Evolutionary conservation across 2,113 vertebrate species (phyloP), one percentile per base, ranked within the genome.

Genomic region (Brachirus orientalis): DNA sequence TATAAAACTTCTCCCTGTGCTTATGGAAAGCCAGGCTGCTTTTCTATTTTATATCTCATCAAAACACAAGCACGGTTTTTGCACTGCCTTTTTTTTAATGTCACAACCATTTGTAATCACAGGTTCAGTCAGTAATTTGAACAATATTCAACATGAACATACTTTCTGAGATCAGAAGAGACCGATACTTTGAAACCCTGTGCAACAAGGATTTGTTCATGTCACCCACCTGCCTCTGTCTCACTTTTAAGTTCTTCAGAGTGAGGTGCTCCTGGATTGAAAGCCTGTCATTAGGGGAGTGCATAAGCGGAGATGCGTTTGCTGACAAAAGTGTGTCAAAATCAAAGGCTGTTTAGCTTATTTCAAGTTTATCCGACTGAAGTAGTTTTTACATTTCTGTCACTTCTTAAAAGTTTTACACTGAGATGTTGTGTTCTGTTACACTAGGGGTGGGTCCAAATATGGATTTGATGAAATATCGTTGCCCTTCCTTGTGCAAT

Each of bases 171-270:
- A 71, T 52, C 46, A 47, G 20, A 72, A 69, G 12, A 55, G 63
- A 73, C 47, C 1, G 18, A 14, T 51, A 62, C 58, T 57, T 77
- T 47, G 19, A 44, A n/a, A 62, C 63, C 61, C 28, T 28, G 28
- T 28, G 28, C 28, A 6, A 28, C 28, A 28, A 28, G 28, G 28
- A 28, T 28, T 61, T 45, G 41, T 47, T 59, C 37, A 51, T 69
- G 66, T 60, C 76, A 54, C 66, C 57, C 73, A 16, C 20, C 68
- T 73, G 76, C 79, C 73, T 76, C 60, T 54, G 16, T 68, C 70
- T 80, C 61, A 20, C 61, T 71, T 78, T 74, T 60, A 55, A 38
- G 54, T 40, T 41, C n/a, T 47, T 60, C 57, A 67, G 60, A 63
- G 58, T 43, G 59, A 61, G 52, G 58, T 14, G 7, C 28, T 59